Evolutionary conservation across 2,113 vertebrate species (phyloP), one percentile per base, ranked within the genome.

Genomic region (Petaurus breviceps): DNA sequence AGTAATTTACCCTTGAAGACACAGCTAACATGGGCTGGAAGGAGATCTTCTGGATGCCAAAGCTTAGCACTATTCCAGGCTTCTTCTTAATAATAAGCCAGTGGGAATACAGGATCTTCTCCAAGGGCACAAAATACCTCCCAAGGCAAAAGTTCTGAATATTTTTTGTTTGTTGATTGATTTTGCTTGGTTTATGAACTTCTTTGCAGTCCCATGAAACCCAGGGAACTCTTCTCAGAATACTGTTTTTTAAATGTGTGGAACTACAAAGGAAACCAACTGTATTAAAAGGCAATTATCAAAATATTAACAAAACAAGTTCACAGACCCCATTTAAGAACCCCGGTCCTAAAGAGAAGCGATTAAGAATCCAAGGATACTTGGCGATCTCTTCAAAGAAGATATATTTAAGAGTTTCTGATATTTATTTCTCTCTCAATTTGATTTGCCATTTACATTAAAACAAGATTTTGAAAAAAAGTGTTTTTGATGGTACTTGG

Each of bases 401-500:
- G 68, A 84, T 84, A 43, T 23, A 84, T 43, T 84, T 84, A 43
- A 23, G 61, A 68, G 68, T 84, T 84, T 84, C 68, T 84, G 68
- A 84, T 84, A 98, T 98, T 97, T 98, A 96, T 98, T 97, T 97
- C 93, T 96, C 93, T 97, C 89, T 97, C 90, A 90, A 95, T 97
- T 92, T 97, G 95, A 97, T 96, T 96, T 97, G 96, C 96, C 98
- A 98, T 97, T 97, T 97, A 96, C 96, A 94, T 97, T 97, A 97
- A 98, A 97, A 93, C 91, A 93, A 97, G 95, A 97, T 96, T 97
- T 97, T 91, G 84, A 50, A 91, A 96, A 95, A 94, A 92, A 96
- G 91, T 90, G 94, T 90, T 97, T 97, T 97, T 97, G 96, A 97
- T 97, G 97, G 93, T 97, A 54, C 97, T 98, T 98, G 98, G 98